Evolutionary conservation across 2,113 vertebrate genomes (phyloP).

Genomic region (Macroglossus sobrinus): DNA sequence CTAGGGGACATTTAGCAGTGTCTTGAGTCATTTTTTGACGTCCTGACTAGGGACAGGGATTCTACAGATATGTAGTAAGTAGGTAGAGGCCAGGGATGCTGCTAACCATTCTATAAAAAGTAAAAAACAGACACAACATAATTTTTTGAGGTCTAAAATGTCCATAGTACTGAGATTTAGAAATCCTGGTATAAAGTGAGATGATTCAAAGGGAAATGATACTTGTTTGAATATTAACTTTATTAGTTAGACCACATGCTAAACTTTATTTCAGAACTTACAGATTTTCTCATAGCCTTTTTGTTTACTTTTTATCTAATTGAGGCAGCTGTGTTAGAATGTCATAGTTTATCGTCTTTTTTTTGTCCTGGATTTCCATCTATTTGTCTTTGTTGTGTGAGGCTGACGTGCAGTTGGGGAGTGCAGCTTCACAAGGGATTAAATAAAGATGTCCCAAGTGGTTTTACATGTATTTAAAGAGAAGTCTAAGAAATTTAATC

Average conservation of each 20-base stretch:
- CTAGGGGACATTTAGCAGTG: not conserved
- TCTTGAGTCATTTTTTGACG: not conserved
- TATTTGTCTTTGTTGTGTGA: not conserved
- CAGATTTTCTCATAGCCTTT: not conserved
- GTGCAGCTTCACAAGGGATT: not conserved
- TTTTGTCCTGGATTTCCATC: not conserved
- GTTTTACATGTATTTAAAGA: constrained; percentile 4
- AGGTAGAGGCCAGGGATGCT: not conserved
- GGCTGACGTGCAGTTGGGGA: not conserved
- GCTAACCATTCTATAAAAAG: rapidly evolving
- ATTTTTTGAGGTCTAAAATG: not conserved
- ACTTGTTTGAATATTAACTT: not conserved
- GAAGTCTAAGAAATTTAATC: not conserved
- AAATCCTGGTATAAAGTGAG: not conserved
- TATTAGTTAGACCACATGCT: not conserved
- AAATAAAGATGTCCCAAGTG: not conserved
- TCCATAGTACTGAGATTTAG: not conserved
- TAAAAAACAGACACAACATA: no score
- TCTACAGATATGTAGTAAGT: not conserved
- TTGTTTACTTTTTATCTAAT: not conserved
- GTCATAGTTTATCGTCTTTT: not conserved
- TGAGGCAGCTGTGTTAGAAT: not conserved
- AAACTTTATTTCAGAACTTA: not conserved
- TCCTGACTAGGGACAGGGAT: not conserved
- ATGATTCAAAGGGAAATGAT: not conserved